Conservation (phyloP, 2,888 invertebrate species). For the Ormyrus pomaceus region DNA sequence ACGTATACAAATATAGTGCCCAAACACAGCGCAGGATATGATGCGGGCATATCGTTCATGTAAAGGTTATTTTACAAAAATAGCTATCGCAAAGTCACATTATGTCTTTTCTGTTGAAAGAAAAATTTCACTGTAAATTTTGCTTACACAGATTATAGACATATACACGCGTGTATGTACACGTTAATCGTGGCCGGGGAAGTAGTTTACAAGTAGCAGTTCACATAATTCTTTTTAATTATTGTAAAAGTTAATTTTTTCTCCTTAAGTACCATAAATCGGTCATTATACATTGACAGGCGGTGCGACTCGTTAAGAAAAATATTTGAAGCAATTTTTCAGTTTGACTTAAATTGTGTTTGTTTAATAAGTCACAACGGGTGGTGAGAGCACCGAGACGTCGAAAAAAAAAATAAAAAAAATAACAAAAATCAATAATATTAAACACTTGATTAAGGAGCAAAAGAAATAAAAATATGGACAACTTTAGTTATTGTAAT, state of each 20-base stretch:
- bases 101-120: conserved; percentile 31
- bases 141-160: conserved; percentile 50
- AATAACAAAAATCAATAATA: conserved; percentile 56
- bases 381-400: conserved; percentile 53
- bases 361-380: conserved; percentile 40
- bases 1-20: conserved; percentile 55
- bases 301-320: conserved; percentile 24
- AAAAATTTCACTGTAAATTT: conserved; percentile 54
- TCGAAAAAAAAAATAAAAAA: conserved; percentile 56
- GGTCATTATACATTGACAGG: conserved; percentile 45
- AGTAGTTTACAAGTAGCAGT: conserved; percentile 44
- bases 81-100: conserved; percentile 56
- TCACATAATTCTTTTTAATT: conserved; percentile 32
- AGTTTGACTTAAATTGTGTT: conserved; percentile 35
- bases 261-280: conserved; percentile 44
- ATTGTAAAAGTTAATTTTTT: conserved; percentile 34
- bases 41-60: conserved; percentile 48
- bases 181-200: conserved; percentile 54
- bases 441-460: conserved; percentile 52
- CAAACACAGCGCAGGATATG: conserved; percentile 54
- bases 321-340: conserved; percentile 23
- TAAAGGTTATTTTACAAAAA: conserved; percentile 58
- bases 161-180: conserved; percentile 56
- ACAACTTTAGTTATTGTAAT: conserved; percentile 47
- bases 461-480: conserved; percentile 53